Conservation (phyloP, 2,888 invertebrate species). For the Leucoptera coffeella region DNA sequence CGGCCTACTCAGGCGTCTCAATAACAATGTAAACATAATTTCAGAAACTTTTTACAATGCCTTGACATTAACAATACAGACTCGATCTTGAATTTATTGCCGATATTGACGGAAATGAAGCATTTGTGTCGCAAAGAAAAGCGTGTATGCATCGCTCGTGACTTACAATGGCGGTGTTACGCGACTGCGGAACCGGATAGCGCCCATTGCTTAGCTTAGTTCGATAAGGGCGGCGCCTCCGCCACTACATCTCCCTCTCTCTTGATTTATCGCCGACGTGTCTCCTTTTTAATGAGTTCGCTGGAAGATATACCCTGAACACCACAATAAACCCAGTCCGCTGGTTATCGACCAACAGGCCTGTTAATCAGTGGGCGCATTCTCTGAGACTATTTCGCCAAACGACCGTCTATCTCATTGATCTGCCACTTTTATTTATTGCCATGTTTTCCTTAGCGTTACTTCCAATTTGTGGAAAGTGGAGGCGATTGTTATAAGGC, state of each 20-base stretch:
- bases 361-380: too few species aligned
- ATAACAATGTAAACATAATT: too few species aligned
- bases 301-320: conserved; percentile 48
- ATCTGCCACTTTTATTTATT: conserved; percentile 52
- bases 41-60: too few species aligned
- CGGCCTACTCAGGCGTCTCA: too few species aligned
- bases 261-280: conserved; percentile 51
- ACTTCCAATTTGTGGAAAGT: conserved; percentile 52
- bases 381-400: conserved; percentile 44
- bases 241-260: conserved; percentile 19
- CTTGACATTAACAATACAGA: too few species aligned
- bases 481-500: conserved; percentile 50
- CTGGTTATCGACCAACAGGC: too few species aligned
- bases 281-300: conserved; percentile 53
- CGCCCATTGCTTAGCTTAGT: conserved; percentile 40
- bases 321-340: conserved; percentile 42
- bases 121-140: too few species aligned
- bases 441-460: conserved; percentile 51
- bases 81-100: too few species aligned
- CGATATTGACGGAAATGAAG: too few species aligned
- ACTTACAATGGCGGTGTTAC: conserved; percentile 30
- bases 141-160: too few species aligned
- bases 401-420: conserved; percentile 51
- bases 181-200: conserved; percentile 47
- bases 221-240: conserved; percentile 26